These are phyloP conservation scores for Tribolium madens DNA, from an alignment of 1,140 invertebrate species.

Conservation along the genomic window DNA sequence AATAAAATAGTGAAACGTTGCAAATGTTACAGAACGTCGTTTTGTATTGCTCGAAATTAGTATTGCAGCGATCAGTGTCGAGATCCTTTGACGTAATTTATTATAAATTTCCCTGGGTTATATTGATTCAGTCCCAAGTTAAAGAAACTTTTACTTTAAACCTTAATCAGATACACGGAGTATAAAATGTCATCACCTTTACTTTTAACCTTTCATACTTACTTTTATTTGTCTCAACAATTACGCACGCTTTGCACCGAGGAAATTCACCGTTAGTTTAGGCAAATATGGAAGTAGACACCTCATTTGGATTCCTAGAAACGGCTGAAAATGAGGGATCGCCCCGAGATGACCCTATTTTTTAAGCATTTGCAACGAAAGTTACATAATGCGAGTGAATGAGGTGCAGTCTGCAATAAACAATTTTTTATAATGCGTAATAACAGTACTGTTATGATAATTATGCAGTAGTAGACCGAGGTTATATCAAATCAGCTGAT, in stretches of 20 bases:
- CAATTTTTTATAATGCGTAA: constrained; percentile 19
- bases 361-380: neutral
- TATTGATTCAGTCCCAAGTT: neutral
- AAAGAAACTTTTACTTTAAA: neutral
- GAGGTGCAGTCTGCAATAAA: constrained; percentile 21
- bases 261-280: neutral
- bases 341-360: neutral
- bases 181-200: neutral
- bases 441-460: constrained; percentile 26
- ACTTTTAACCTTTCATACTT: neutral
- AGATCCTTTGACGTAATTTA: neutral
- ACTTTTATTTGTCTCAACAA: neutral
- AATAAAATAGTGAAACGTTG: neutral
- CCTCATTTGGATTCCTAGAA: neutral
- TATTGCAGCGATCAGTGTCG: neutral
- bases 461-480: constrained; percentile 17
- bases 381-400: constrained; percentile 10
- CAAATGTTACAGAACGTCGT: neutral
- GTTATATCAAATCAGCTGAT: constrained; percentile 24
- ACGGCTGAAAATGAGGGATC: neutral
- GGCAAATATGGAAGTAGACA: neutral
- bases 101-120: neutral
- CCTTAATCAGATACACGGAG: neutral
- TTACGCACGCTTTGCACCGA: neutral
- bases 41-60: neutral